Base-by-base conservation (phyloP, 2,113 vertebrate species). In the Sinocyclocheilus maitianheensis region DNA sequence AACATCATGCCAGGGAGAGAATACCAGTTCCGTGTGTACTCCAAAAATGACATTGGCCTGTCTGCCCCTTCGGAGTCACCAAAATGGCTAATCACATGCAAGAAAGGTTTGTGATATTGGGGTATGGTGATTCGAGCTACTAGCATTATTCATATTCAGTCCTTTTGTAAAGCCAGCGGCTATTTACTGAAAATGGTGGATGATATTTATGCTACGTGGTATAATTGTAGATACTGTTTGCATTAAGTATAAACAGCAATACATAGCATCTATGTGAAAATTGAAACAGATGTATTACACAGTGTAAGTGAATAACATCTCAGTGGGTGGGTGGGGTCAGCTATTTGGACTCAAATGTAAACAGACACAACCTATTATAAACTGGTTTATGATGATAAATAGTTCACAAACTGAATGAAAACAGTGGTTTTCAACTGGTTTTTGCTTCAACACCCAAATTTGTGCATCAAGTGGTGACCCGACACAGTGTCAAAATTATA, bases 11-110 rank as follows among this genome's bases (percentile, higher is more conserved):
- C 96, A 0, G 97, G 97, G 13, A 89, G 93, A 16, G 94, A 97
- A 76, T 99, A 99, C 91, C 92, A 95, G 90, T 99, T 98, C 90
- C 95, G 96, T 2, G 96, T 98, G 10, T 94, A 97, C 75, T 97
- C 98, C 81, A 97, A 96, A 91, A 99, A 97, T 0, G 93, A 93
- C 89, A 92, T 97, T 94, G 97, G 97, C 30, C 69, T 85, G 87
- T 98, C 97, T 83, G 86, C 86, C 18, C 95, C 95, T 0, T 95
- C 95, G 0, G 97, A 97, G 83, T 97, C 96, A 46, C n/a, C 86
- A 67, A 96, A 96, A 55, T 99, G 97, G 98, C 90, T 90, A 9
- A 91, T 96, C 88, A 3, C 89, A 5, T 51, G 10, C 63, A 95
- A 94, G 81, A 95, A 93, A 93, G 94, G 96, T 96, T 88, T 77